Conservation (phyloP, 2,888 invertebrate species). For the Prosopocoilus inquinatus region DNA sequence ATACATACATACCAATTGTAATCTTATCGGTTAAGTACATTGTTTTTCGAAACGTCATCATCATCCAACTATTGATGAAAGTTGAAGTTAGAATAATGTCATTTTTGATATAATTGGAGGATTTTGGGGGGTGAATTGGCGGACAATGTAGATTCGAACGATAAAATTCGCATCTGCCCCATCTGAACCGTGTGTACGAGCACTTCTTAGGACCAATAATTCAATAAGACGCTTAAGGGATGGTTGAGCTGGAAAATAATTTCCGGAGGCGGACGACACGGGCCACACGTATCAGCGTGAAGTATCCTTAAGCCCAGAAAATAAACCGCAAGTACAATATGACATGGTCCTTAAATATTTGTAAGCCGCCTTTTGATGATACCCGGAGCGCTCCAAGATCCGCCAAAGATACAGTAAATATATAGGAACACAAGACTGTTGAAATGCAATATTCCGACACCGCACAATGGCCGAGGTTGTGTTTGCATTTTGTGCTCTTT, state of each 20-base stretch:
- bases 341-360: constrained; percentile 25
- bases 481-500: constrained; percentile 42
- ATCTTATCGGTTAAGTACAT: no score
- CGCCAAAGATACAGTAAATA: constrained; percentile 49
- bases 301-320: constrained; percentile 39
- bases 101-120: no score
- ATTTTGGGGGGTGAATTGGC: no score
- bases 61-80: no score
- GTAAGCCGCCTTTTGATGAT: constrained; percentile 43
- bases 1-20: no score
- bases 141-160: not conserved
- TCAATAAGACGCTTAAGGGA: not conserved
- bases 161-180: not conserved
- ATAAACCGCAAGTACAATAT: constrained; percentile 40
- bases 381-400: constrained; percentile 39
- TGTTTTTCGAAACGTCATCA: no score
- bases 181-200: not conserved
- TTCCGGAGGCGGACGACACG: constrained; percentile 31
- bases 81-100: no score
- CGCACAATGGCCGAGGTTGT: constrained; percentile 25
- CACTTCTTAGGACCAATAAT: not conserved
- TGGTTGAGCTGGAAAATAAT: not conserved
- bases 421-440: constrained; percentile 42
- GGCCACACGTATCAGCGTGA: constrained; percentile 42
- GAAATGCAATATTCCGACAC: constrained; percentile 43